These are phyloP conservation scores for Phrynosoma platyrhinos DNA, from an alignment of 2,113 vertebrate genomes.

Conservation along the genomic window DNA sequence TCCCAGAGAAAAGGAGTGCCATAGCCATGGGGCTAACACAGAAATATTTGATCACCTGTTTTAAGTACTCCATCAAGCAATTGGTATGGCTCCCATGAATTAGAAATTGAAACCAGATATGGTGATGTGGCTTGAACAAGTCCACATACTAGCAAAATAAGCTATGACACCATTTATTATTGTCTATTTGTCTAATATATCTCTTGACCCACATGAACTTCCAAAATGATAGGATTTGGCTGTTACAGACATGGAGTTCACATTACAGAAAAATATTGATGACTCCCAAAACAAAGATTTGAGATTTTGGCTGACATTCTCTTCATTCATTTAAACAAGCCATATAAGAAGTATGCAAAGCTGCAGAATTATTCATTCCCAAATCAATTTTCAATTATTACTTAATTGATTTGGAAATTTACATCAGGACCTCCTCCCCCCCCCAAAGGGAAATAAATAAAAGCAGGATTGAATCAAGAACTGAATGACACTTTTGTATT, in stretches of 20 bases:
- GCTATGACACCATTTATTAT: no score
- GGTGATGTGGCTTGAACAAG: no score
- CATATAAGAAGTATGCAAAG: background rate
- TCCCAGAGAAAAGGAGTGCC: no score
- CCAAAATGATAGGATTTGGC: background rate
- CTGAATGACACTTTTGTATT: slow-evolving; percentile 58
- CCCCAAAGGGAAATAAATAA: background rate
- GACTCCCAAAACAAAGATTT: slow-evolving; percentile 30
- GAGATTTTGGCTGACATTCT: slow-evolving; percentile 46
- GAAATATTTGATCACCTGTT: no score
- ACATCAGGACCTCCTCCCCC: slow-evolving; percentile 1
- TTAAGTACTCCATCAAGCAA: no score
- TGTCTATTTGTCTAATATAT: no score
- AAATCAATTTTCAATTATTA: slow-evolving; percentile 60
- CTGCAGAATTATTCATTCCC: slow-evolving; percentile 36
- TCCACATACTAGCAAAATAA: no score
- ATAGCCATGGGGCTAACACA: no score
- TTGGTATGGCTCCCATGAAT: no score
- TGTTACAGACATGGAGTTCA: slow-evolving; percentile 3
- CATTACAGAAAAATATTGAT: background rate
- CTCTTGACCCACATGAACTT: background rate
- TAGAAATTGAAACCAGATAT: no score
- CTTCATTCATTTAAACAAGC: slow-evolving; percentile 18
- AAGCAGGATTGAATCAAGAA: slow-evolving; percentile 40
- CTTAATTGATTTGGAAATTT: slow-evolving; percentile 60